Evolutionary conservation across 2,113 vertebrate genomes (phyloP).

Genomic region (Ictalurus punctatus): DNA sequence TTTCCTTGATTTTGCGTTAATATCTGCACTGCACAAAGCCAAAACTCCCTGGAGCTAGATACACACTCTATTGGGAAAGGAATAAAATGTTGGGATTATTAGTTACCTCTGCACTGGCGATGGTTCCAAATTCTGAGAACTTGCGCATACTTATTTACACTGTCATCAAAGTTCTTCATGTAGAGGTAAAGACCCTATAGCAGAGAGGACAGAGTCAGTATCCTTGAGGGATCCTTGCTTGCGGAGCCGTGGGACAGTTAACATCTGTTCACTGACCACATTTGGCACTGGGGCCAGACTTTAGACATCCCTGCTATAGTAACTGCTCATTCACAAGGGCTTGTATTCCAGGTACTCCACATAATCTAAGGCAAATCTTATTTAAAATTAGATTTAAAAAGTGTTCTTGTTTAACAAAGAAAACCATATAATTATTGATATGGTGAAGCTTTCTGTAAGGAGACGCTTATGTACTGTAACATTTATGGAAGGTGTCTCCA

Average conservation of each 20-base stretch:
- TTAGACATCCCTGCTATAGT: background rate
- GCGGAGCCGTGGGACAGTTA: background rate
- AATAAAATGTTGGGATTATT: background rate
- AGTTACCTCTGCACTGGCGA: background rate
- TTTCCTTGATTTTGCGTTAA: too few species aligned
- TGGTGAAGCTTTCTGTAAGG: background rate
- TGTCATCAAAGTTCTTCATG: background rate
- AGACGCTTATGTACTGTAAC: background rate
- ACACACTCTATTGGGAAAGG: background rate
- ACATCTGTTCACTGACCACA: background rate
- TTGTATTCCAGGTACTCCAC: background rate
- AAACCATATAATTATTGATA: background rate
- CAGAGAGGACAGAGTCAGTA: background rate
- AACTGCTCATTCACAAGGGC: background rate
- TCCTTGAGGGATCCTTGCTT: background rate
- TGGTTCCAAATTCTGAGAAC: background rate
- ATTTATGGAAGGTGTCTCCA: background rate
- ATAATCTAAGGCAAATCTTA: background rate
- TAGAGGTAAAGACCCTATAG: background rate
- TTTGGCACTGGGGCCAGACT: background rate
- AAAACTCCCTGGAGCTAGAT: background rate
- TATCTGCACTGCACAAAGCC: too few species aligned
- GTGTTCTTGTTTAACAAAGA: background rate
- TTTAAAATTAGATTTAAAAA: background rate
- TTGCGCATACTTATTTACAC: background rate